Evolutionary conservation across 2,888 invertebrate genomes (phyloP).

Genomic region (Dioctria rufipes): DNA sequence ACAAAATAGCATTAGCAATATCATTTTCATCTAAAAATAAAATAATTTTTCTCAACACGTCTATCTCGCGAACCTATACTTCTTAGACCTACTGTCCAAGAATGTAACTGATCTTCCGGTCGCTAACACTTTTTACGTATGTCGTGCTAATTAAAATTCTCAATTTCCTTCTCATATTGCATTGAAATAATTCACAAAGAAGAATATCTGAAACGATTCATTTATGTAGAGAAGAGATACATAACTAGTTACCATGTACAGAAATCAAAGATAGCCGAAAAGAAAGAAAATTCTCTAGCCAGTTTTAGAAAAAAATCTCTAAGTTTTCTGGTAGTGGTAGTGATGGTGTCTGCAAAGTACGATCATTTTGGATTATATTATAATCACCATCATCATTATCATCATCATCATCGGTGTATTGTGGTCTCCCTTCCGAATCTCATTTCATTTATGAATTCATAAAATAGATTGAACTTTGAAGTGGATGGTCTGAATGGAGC

Average conservation of each 20-base stretch:
- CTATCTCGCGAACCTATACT: neutral
- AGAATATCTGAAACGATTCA: conserved; percentile 1
- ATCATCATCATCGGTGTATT: neutral
- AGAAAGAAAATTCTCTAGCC: too few species aligned
- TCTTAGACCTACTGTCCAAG: neutral
- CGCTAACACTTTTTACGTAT: conserved; percentile 6
- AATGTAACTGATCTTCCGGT: conserved; percentile 16
- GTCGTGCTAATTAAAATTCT: conserved; percentile 49
- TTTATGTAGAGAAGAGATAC: neutral
- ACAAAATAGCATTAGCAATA: conserved; percentile 39
- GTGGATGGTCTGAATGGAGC: neutral
- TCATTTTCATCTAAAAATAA: conserved; percentile 19
- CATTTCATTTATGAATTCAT: conserved; percentile 44
- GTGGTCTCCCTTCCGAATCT: conserved; percentile 4
- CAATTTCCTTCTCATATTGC: conserved; percentile 48
- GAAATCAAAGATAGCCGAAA: neutral
- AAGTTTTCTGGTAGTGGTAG: neutral
- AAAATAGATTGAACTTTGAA: conserved; percentile 7
- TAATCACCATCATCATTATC: conserved; percentile 4
- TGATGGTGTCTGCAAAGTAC: neutral
- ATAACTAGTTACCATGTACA: neutral
- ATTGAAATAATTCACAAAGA: conserved; percentile 21
- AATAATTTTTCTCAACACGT: neutral
- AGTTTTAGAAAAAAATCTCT: neutral
- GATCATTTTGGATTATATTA: neutral